Base-by-base conservation (phyloP, 2,888 invertebrate species). In the Tinea pellionella region DNA sequence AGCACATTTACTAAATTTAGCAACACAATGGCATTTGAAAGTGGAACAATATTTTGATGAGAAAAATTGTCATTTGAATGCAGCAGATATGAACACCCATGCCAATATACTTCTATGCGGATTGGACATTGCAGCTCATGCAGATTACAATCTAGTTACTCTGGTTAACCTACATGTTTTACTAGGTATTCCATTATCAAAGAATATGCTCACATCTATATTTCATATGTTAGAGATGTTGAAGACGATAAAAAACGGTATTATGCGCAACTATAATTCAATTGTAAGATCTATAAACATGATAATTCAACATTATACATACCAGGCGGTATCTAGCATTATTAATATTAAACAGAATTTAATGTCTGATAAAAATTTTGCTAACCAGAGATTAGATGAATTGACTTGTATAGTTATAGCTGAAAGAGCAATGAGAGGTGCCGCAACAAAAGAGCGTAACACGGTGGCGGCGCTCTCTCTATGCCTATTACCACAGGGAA, bases 171-270 rank as follows among this genome's bases (percentile, higher is more conserved):
- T 94, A 24, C 93, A 94, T 73, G 88, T 91, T 9, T 88, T 91
- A 13, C 87, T 95, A 58, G 90, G 91, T 24, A 89, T 92, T 67
- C 94, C 96, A 2, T 91, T 98, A 85, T 91, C 92, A 0, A 94
- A 94, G 74, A 90, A 90, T 37, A 91, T 92, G 42, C 89, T 96
- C 11, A 86, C 93, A 64, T 89, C 91, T 2, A 82, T 97, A 59
- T 96, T 96, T 80, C 92, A 93, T 69, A 88, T 96, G 19, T 89
- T 96, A 61, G 96, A 97, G 76, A 88, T 95, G 63, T 78, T 96
- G 41, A 95, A 96, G 81, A 89, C 92, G 30, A 88, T 97, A 64
- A 92, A 93, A 70, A 89, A 90, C 64, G 90, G 90, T 12, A 93
- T 94, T 66, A 89, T 90, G 60, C 86, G 91, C 42, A 90, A 95